phyloP scores from a whole-genome alignment of 92 coral and sea anemone genomes.

The Porites divaricata region DNA sequence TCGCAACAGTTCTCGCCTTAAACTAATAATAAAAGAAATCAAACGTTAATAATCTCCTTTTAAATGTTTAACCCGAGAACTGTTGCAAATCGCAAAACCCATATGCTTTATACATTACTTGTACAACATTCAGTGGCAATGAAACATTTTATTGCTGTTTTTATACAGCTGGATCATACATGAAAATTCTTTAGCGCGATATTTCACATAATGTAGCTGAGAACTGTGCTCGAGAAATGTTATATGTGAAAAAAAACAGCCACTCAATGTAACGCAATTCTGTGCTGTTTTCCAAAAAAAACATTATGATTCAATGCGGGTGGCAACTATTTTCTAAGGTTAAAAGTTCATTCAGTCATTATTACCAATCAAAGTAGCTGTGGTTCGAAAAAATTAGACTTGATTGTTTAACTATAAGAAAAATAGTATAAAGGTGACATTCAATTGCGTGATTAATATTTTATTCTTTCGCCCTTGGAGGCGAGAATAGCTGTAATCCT shows the following conservation, averaged over 20 bases:
- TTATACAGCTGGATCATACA: conserved; percentile 20
- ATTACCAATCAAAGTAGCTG: background rate
- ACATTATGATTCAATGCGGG: too few species aligned
- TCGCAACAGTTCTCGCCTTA: too few species aligned
- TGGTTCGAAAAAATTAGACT: background rate
- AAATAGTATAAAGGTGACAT: background rate
- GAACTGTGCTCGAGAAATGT: conserved; percentile 17
- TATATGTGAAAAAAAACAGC: conserved; percentile 1
- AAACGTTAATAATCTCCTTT: too few species aligned
- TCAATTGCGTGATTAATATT: conserved; percentile 49
- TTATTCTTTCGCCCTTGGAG: conserved; percentile 57
- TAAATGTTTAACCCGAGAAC: background rate
- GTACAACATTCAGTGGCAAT: too few species aligned
- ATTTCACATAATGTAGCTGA: conserved; percentile 22
- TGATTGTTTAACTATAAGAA: background rate
- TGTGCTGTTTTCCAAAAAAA: background rate
- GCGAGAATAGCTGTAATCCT: conserved; percentile 44
- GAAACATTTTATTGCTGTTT: background rate
- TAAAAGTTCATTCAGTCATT: too few species aligned
- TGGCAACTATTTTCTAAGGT: too few species aligned
- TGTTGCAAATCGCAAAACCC: conserved; percentile 2
- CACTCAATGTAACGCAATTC: conserved; percentile 13
- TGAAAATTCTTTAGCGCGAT: conserved; percentile 7
- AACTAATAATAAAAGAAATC: too few species aligned
- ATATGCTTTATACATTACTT: conserved; percentile 15